Evolutionary conservation across 2,113 vertebrate genomes (phyloP).

Genomic region (Poeciliopsis occidentalis): DNA sequence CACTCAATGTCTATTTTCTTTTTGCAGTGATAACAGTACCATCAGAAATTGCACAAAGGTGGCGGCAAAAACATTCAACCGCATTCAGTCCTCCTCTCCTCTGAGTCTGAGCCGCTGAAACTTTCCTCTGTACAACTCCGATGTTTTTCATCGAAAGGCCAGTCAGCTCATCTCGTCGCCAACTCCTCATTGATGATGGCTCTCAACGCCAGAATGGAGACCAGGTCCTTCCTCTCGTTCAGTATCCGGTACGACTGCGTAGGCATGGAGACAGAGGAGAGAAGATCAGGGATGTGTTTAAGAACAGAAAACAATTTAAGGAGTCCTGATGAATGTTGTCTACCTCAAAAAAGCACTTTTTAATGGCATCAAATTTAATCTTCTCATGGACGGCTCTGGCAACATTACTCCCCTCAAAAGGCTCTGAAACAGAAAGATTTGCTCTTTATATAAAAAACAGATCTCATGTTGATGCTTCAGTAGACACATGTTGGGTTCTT

Average conservation of each 20-base stretch:
- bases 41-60: not conserved
- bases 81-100: slow-evolving; percentile 1
- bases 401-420: slow-evolving; percentile 94
- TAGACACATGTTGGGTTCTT: not conserved
- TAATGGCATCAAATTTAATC: slow-evolving; percentile 90
- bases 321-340: not conserved
- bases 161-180: slow-evolving; percentile 71
- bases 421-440: slow-evolving; percentile 84
- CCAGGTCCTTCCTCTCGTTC: slow-evolving; percentile 84
- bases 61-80: slow-evolving; percentile 13
- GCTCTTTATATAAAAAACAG: not conserved
- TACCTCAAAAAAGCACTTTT: slow-evolving; percentile 87
- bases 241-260: slow-evolving; percentile 85
- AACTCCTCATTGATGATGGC: slow-evolving; percentile 63
- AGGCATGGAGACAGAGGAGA: slow-evolving; percentile 37
- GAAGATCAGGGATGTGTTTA: not conserved
- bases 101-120: not conserved
- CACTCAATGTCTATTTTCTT: not conserved
- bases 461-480: not conserved
- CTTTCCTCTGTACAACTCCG: slow-evolving; percentile 19
- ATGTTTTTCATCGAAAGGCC: slow-evolving; percentile 3
- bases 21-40: not conserved
- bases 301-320: slow-evolving; percentile 1
- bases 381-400: slow-evolving; percentile 95
- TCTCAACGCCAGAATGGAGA: slow-evolving; percentile 85